phyloP scores from a whole-genome alignment of 1,140 invertebrate species.

The Rhyacophila brunnea region DNA sequence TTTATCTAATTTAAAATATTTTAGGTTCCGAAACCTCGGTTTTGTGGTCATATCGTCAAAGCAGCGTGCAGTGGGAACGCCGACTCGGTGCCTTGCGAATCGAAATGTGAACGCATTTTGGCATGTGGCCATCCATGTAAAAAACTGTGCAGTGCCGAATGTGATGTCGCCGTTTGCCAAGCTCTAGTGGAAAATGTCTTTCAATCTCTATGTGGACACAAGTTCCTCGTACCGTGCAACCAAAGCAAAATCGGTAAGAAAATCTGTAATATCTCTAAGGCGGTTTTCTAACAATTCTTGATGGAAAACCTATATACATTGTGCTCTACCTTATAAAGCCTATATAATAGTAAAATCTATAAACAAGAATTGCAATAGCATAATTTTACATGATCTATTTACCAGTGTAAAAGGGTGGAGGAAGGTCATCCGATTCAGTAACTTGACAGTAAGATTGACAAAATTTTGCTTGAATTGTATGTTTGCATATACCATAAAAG shows the following conservation, averaged over 20 bases:
- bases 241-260: constrained; percentile 12
- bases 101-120: constrained; percentile 42
- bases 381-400: too few species aligned
- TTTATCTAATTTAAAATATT: too few species aligned
- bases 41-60: constrained; percentile 47
- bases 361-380: too few species aligned
- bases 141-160: constrained; percentile 41
- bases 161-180: constrained; percentile 40
- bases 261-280: too few species aligned
- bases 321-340: too few species aligned
- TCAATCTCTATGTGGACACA: constrained; percentile 47
- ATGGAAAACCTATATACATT: too few species aligned
- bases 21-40: constrained; percentile 50
- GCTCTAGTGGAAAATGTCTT: constrained; percentile 33
- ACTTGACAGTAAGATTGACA: too few species aligned
- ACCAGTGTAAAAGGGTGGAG: too few species aligned
- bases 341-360: too few species aligned
- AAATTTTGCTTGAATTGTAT: too few species aligned
- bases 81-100: constrained; percentile 38
- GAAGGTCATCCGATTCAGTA: too few species aligned
- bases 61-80: constrained; percentile 40
- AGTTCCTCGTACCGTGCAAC: constrained; percentile 45
- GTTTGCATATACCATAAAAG: not conserved
- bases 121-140: constrained; percentile 51
- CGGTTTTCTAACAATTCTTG: too few species aligned